A percentile compares a stretch with the other conserved stretches of the same genome.
Evolutionary conservation across 2,888 invertebrate genomes (phyloP).

Genomic region (Drosophila fulvimacula): DNA sequence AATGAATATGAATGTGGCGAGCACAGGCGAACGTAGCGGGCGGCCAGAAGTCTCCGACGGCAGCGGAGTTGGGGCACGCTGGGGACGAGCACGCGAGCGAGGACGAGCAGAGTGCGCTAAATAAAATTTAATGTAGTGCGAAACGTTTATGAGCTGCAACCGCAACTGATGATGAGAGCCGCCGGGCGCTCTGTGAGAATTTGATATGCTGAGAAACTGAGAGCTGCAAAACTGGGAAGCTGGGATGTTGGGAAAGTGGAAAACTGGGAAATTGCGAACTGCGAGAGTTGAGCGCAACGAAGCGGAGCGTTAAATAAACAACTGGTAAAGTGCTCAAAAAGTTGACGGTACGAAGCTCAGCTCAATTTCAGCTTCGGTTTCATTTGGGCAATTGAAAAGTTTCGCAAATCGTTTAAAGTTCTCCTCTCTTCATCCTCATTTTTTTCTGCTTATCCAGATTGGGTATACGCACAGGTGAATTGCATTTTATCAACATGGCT

Average conservation of each 20-base stretch:
- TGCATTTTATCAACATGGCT: conserved; percentile 27
- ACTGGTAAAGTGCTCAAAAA: conserved; percentile 72
- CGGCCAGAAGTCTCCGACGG: conserved; percentile 7
- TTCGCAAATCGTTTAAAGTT: conserved; percentile 47
- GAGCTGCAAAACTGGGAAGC: conserved; percentile 12
- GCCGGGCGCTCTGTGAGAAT: conserved; percentile 16
- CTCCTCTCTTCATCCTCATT: background rate
- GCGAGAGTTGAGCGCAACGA: conserved; percentile 55
- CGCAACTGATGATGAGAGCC: conserved; percentile 65
- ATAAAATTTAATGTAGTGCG: conserved; percentile 80
- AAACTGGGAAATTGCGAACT: conserved; percentile 15
- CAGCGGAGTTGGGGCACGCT: background rate
- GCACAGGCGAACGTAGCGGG: conserved; percentile 38
- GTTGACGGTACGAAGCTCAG: conserved; percentile 47
- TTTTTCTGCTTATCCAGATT: conserved; percentile 24
- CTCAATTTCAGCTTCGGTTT: conserved; percentile 40
- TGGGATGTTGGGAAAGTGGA: conserved; percentile 7
- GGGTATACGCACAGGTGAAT: conserved; percentile 53
- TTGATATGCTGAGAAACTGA: conserved; percentile 29
- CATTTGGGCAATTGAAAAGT: conserved; percentile 69
- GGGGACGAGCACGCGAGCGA: background rate
- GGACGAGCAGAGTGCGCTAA: conserved; percentile 58
- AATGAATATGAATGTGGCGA: conserved; percentile 75
- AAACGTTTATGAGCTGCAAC: conserved; percentile 81
- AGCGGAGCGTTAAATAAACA: conserved; percentile 76